Percentiles rank a stretch among this genome's conserved stretches.
phyloP scores from a whole-genome alignment of 1,140 invertebrate species.

The Macrobrachium rosenbergii region DNA sequence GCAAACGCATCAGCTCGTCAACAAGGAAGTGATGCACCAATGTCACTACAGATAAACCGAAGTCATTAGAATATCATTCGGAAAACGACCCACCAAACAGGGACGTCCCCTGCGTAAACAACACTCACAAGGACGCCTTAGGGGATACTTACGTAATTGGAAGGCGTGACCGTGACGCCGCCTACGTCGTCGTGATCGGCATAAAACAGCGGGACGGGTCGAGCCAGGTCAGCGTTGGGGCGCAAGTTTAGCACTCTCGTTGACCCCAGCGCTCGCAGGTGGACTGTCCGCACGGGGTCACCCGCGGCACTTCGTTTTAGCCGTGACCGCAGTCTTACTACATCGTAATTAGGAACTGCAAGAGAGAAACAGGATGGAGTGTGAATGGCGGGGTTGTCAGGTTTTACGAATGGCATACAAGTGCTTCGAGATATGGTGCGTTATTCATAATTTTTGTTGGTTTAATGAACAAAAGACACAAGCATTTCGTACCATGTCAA shows the following conservation, averaged over 20 bases:
- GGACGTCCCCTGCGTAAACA: not conserved
- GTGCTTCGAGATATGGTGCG: not conserved
- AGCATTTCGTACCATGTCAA: too few relatives aligned
- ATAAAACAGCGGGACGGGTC: conserved; percentile 44
- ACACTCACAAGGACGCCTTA: not conserved
- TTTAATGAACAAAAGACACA: too few relatives aligned
- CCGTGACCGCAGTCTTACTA: conserved; percentile 44
- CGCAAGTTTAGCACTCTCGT: conserved; percentile 26
- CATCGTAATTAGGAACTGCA: conserved; percentile 42
- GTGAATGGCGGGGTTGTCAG: not conserved
- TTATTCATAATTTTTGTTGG: not conserved
- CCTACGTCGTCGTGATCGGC: conserved; percentile 45
- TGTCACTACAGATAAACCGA: too few relatives aligned
- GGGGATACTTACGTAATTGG: conserved; percentile 29
- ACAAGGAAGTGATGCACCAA: too few relatives aligned
- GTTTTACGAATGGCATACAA: not conserved
- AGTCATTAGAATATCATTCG: too few relatives aligned
- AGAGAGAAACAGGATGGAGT: not conserved
- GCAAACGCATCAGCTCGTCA: too few relatives aligned
- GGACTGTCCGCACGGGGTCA: conserved; percentile 32
- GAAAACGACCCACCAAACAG: too few relatives aligned
- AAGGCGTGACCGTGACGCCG: conserved; percentile 41
- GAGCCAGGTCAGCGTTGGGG: conserved; percentile 40
- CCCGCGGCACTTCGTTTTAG: conserved; percentile 33
- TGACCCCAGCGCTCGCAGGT: conserved; percentile 43